These are phyloP conservation scores for Halotydeus destructor DNA, from an alignment of 1,140 invertebrate species.

Conservation along the genomic window DNA sequence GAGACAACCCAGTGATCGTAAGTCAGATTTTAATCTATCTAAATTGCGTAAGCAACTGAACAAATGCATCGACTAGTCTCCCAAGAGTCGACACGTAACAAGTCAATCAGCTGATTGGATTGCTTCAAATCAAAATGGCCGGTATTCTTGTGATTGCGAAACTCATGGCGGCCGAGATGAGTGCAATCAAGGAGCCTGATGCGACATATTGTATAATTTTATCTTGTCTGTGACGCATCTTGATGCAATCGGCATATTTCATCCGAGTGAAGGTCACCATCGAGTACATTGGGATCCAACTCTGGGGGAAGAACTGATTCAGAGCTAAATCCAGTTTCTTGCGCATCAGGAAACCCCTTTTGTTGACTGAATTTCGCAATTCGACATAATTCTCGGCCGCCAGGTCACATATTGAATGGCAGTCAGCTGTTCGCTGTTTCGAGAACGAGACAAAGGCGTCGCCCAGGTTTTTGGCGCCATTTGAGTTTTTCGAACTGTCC, in stretches of 20 bases:
- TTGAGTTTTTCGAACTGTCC: constrained; percentile 35
- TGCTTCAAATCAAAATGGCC: too few relatives aligned
- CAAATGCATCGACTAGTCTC: too few relatives aligned
- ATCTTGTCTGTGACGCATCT: constrained; percentile 64
- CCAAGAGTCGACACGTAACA: too few relatives aligned
- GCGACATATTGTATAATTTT: constrained; percentile 38
- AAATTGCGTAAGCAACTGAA: too few relatives aligned
- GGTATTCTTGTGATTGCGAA: too few relatives aligned
- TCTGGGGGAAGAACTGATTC: constrained; percentile 42
- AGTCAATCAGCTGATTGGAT: too few relatives aligned
- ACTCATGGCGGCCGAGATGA: too few relatives aligned
- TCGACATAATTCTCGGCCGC: constrained; percentile 87
- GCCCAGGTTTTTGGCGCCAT: constrained; percentile 11
- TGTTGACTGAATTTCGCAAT: constrained; percentile 77
- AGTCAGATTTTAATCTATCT: too few relatives aligned
- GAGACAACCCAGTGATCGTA: too few relatives aligned
- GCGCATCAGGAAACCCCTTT: constrained; percentile 47
- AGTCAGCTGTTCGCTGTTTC: constrained; percentile 46
- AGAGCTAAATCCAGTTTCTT: constrained; percentile 65
- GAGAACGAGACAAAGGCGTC: constrained; percentile 47
- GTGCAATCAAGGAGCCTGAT: too few relatives aligned
- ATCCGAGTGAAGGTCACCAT: constrained; percentile 62
- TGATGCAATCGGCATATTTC: constrained; percentile 55
- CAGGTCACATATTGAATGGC: constrained; percentile 79
- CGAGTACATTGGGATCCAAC: constrained; percentile 75